Conservation (phyloP, 2,113 vertebrate species). For the Ctenomys sociabilis region DNA sequence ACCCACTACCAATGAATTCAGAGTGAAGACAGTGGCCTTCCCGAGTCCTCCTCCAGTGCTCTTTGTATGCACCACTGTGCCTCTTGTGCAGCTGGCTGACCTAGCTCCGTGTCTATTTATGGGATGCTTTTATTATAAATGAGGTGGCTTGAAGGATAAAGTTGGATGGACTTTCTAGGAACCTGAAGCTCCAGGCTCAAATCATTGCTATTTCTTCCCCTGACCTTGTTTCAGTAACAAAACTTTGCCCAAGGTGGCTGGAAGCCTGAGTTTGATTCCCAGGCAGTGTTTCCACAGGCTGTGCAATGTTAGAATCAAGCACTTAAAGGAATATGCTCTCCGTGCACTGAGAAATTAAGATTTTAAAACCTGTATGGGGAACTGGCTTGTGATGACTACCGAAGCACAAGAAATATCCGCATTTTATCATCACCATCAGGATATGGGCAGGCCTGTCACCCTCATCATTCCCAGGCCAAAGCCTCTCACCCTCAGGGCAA, state of each 20-base stretch:
- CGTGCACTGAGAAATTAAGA: background rate
- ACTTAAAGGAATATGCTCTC: background rate
- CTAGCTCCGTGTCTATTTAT: background rate
- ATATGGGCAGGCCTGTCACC: background rate
- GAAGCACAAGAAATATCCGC: background rate
- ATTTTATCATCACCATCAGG: background rate
- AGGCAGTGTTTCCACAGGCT: background rate
- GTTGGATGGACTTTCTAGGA: background rate
- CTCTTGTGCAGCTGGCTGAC: background rate
- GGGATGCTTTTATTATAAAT: background rate
- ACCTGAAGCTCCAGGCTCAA: background rate
- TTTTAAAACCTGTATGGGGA: background rate
- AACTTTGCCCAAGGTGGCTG: background rate
- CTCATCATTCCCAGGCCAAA: background rate
- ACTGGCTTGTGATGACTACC: background rate
- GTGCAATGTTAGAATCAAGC: background rate
- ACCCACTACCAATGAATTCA: background rate
- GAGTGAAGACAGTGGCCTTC: background rate
- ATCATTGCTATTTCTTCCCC: background rate
- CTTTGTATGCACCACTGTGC: accelerated
- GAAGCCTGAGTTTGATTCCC: background rate
- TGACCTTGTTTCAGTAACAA: background rate
- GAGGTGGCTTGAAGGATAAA: background rate
- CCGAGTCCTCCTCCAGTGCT: background rate
- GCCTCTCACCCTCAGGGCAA: background rate